These are phyloP conservation scores for Agrochola litura DNA, from an alignment of 2,888 invertebrate species.

Conservation along the genomic window DNA sequence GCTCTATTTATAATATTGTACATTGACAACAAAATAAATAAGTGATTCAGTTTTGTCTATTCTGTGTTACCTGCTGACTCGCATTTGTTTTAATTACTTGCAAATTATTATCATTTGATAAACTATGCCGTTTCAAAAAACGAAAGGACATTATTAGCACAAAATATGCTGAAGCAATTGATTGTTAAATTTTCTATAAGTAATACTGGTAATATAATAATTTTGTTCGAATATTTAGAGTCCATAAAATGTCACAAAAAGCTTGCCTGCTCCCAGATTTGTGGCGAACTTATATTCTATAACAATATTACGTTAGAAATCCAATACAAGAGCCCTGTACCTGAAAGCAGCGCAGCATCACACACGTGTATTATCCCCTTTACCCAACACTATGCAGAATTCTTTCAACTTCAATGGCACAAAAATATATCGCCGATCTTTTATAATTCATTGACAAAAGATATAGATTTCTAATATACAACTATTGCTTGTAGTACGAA, in stretches of 20 bases:
- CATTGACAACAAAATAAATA: background rate
- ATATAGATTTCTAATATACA: slow-evolving; percentile 65
- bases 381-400: slow-evolving; percentile 23
- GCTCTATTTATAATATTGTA: background rate
- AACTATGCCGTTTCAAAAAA: slow-evolving; percentile 24
- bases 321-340: slow-evolving; percentile 33
- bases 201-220: slow-evolving; percentile 39
- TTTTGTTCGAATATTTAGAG: slow-evolving; percentile 31
- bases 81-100: slow-evolving; percentile 6
- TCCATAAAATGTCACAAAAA: slow-evolving; percentile 52
- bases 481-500: slow-evolving; percentile 84
- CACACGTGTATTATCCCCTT: slow-evolving; percentile 30
- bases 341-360: slow-evolving; percentile 28
- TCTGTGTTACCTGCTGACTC: slow-evolving; percentile 18
- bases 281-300: slow-evolving; percentile 20
- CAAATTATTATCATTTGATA: slow-evolving; percentile 26
- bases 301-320: slow-evolving; percentile 22
- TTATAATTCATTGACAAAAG: slow-evolving; percentile 59
- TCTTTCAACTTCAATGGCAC: slow-evolving; percentile 66
- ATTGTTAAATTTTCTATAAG: slow-evolving; percentile 37
- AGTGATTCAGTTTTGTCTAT: background rate
- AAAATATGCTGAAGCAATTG: slow-evolving; percentile 29
- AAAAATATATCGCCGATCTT: slow-evolving; percentile 70
- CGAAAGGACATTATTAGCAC: slow-evolving; percentile 26
- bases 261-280: slow-evolving; percentile 25